These are phyloP conservation scores for Archips xylosteana DNA, from an alignment of 2,888 invertebrate species.

Conservation along the genomic window DNA sequence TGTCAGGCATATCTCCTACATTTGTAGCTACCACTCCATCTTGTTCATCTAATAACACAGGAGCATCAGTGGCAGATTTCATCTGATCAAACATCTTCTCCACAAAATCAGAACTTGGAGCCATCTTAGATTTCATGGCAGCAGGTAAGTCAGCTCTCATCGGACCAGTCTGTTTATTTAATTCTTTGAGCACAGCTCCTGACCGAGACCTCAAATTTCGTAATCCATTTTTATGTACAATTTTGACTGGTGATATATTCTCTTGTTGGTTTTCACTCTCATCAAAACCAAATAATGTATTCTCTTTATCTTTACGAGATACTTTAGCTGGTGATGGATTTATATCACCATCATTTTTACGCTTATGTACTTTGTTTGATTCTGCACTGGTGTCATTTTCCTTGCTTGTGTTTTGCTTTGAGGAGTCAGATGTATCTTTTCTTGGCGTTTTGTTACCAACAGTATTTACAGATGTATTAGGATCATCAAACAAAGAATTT, in stretches of 20 bases:
- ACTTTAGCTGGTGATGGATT: constrained; percentile 47
- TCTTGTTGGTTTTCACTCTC: constrained; percentile 73
- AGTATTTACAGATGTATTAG: constrained; percentile 44
- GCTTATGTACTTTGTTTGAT: constrained; percentile 47
- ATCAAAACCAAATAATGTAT: constrained; percentile 80
- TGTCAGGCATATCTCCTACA: constrained; percentile 49
- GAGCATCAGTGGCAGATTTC: constrained; percentile 67
- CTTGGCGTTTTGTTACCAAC: constrained; percentile 46
- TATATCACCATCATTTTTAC: constrained; percentile 45
- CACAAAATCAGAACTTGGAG: constrained; percentile 58
- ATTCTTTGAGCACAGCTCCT: constrained; percentile 66
- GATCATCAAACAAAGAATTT: constrained; percentile 59
- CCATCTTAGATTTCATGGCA: constrained; percentile 61
- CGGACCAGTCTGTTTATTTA: constrained; percentile 64
- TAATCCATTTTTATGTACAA: constrained; percentile 51
- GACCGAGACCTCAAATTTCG: constrained; percentile 58
- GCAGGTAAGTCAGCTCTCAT: constrained; percentile 61
- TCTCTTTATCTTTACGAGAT: constrained; percentile 52
- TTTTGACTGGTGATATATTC: constrained; percentile 71
- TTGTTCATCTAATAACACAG: constrained; percentile 57
- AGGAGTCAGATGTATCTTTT: constrained; percentile 43
- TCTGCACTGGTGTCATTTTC: constrained; percentile 51
- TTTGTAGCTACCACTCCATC: constrained; percentile 50
- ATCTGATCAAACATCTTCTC: constrained; percentile 64
- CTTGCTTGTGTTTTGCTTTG: constrained; percentile 42